Percentiles rank a stretch among this genome's conserved stretches.
Evolutionary conservation across 2,113 vertebrate species (phyloP).

Genomic region (rabbit (Oryctolagus cuniculus)): mOryCun1.1 NC_091453.1:78896501-78897000

Average conservation of each 20-base stretch:
- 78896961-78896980: background rate
- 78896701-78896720: constrained; percentile 33
- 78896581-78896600: background rate
- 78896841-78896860: constrained; percentile 28
- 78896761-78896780: background rate
- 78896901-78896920: background rate
- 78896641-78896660: background rate
- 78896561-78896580: constrained; percentile 40
- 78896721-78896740: constrained; percentile 20
- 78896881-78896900: constrained; percentile 15
- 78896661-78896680: constrained; percentile 28
- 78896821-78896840: constrained; percentile 34
- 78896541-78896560: constrained; percentile 1
- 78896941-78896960: background rate
- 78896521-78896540: background rate
- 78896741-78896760: constrained; percentile 10
- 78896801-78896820: background rate
- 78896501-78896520: constrained; percentile 38
- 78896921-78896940: constrained; percentile 49
- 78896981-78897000: constrained; percentile 7
- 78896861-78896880: background rate
- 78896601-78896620: background rate
- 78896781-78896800: background rate
- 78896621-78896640: background rate
- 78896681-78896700: background rate